Evolutionary conservation across 2,113 vertebrate genomes (phyloP), one percentile per base, ranked within the genome.

Genomic region (Upupa epops): DNA sequence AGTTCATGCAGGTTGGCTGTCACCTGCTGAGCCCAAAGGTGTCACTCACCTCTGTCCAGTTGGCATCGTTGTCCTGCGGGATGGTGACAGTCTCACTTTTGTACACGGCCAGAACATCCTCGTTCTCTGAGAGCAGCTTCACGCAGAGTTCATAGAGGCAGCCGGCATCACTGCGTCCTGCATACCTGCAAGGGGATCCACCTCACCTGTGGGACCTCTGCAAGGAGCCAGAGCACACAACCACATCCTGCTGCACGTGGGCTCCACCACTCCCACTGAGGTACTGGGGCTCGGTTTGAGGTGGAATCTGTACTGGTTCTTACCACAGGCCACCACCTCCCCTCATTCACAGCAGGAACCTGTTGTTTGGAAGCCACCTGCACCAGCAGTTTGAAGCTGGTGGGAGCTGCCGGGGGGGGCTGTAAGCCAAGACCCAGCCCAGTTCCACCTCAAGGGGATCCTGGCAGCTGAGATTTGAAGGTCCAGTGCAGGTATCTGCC

Each of bases 71-170:
- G 37, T 91, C 96, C 24, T 94, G 32, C 2, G 97, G 96, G 88
- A 98, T 96, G 0, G 96, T 83, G 36, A 98, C 54, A n/a, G 97
- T 98, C 20, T 97, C 98, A 5, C 94, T 98, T 51, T 31, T 94
- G 83, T 97, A 97, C 88, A 98, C 97, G 0, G 97, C 97, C 94
- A 98, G 80, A 58, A 98, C 96, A 9, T 97, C 97, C 70, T 97
- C 96, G 0, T 95, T 94, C 70, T 97, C 97, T 0, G 98, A 98
- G n/a, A 98, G 95, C 81, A 98, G 96, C 86, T 92, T 97, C 93
- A 97, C 98, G 0, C 90, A 96, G 69, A 98, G 96, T 87, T 97
- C 96, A 0, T 98, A 98, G 32, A 98, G 88, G 79, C 98, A 98
- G 84, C 98, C 96, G 0, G 97, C 96, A 2, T 98, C 98, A 0